Evolutionary conservation across 2,888 invertebrate genomes (phyloP), one percentile per base, ranked within the genome.

Genomic region (Frankliniella intonsa): DNA sequence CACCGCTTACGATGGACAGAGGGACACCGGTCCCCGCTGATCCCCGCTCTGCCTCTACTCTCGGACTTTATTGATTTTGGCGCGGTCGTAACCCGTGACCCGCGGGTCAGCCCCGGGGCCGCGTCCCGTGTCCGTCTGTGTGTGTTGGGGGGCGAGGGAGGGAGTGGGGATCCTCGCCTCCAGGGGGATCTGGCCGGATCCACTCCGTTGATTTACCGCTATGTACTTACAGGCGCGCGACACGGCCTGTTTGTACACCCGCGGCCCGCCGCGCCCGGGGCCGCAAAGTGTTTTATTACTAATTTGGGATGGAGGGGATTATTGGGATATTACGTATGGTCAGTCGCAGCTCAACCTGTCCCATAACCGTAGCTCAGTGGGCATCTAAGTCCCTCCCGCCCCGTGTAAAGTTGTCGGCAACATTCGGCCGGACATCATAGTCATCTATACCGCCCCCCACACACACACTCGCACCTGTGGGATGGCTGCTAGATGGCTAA

Each of bases 161-260:
- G 55, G 55, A 17, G 55, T 17, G 55, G 55, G 55, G 38, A 38
- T 38, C 38, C 38, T 38, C 38, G 38, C 38, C 38, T 38, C 38
- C 38, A 38, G 38, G 38, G 38, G 38, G 38, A 38, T 38, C 5
- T 38, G 38, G 38, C 5, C 5, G 38, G 55, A 19, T 55, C 55
- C 55, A 55, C 55, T 55, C 55, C 55, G 55, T 55, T 76, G 69
- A 76, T 76, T 76, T 76, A 76, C 22, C 12, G 69, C n/a, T 69
- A 19, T 22, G 22, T 22, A 76, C 69, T 25, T 25, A 76, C 69
- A 25, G 22, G 55, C 55, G 55, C 55, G 55, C 55, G 55, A 55
- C 69, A 38, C 38, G 38, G 38, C 38, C 38, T 38, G 38, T 38
- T 38, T 38, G 38, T 38, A 38, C 38, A 38, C 38, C 38, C 38